Evolutionary conservation across 92 coral and sea anemone species (phyloP), one percentile per base, ranked within the genome.

Genomic region (Palythoa heliodiscus): DNA sequence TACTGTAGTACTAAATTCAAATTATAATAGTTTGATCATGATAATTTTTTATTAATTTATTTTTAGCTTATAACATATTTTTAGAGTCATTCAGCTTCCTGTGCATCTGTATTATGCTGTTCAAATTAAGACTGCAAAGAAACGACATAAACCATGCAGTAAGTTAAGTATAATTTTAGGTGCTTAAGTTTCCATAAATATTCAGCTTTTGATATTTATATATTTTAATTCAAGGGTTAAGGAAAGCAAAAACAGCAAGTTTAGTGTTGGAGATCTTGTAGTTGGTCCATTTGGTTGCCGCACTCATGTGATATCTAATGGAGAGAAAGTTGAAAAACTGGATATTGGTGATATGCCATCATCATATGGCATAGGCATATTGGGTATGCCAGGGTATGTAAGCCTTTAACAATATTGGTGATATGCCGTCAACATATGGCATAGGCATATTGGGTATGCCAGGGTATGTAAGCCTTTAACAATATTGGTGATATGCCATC

Each of bases 311-410:
- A 77, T 88, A 58, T 66, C 86, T 54, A 75, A 86, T 38, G 85
- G 84, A 11, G 76, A 75, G n/a, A 24, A 29, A 1, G 58, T 88
- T 58, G 55, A 69, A 76, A 72, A 83, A 37, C 20, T 88, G 78
- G 88, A 88, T 39, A 69, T 88, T 38, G 88, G 82, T 39, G 84
- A 53, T 5, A 82, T 88, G 52, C 88, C 91, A 17, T n/a, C 64
- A 50, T 76, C 91, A 4, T 71, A 76, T 23, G 91, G 91, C 38
- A 15, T 88, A 53, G 91, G 91, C 54, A 87, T 87, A 20, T 68
- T 83, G 81, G 91, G 91, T 12, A 88, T 88, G 91, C 88, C 91
- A 25, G 91, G 91, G 91, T 88, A 29, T 29, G 35, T 29, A 83
- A 39, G 88, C 11, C 39, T 74, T 25, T 25, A 11, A 37, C 2